Evolutionary conservation across 2,113 vertebrate species (phyloP).

Genomic region (Festucalex cinctus): DNA sequence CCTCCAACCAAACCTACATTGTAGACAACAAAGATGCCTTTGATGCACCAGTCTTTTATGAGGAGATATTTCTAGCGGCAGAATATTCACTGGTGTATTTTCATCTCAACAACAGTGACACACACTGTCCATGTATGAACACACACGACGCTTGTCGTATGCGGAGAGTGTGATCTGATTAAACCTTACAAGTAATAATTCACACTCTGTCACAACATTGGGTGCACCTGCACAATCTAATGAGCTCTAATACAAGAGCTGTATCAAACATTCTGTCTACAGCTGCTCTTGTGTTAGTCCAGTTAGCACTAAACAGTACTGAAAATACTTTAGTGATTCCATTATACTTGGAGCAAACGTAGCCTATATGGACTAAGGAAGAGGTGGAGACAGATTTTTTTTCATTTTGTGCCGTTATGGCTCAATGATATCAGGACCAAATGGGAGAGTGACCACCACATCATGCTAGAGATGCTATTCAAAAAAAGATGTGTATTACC

Average conservation of each 20-base stretch:
- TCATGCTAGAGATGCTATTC: neutral
- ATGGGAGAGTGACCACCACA: neutral
- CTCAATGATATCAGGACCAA: neutral
- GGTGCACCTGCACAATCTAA: neutral
- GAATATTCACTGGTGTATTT: constrained; percentile 52
- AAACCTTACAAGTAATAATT: neutral
- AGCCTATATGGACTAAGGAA: no score
- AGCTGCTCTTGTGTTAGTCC: neutral
- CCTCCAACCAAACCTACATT: constrained; percentile 43
- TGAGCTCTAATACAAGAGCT: neutral
- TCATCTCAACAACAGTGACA: constrained; percentile 43
- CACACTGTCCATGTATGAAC: constrained; percentile 26
- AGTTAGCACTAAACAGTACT: neutral
- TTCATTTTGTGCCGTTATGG: neutral
- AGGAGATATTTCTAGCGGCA: constrained; percentile 43
- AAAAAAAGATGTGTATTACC: neutral
- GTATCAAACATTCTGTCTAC: neutral
- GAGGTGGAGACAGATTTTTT: no score
- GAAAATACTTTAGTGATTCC: neutral
- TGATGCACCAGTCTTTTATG: constrained; percentile 54
- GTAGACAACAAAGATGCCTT: constrained; percentile 62
- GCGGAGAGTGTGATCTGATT: constrained; percentile 13
- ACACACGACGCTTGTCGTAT: constrained; percentile 20
- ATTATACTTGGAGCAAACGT: neutral
- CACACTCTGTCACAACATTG: neutral